Evolutionary conservation across 2,888 invertebrate genomes (phyloP), one percentile per base, ranked within the genome.

Genomic region (Scrobipalpa costella): DNA sequence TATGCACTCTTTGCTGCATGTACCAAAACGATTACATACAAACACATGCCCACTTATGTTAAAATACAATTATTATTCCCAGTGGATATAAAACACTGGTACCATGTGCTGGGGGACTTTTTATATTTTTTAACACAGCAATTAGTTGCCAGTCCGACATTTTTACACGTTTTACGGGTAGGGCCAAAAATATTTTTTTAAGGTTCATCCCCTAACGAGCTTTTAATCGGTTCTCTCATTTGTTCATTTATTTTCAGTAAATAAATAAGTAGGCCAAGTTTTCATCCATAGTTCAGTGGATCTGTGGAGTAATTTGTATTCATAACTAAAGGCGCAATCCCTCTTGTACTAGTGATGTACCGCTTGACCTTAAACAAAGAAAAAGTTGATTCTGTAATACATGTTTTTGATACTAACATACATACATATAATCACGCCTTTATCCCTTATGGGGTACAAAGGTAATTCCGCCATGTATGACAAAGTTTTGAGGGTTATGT

Each of bases 191-290:
- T 27, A 36, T 17, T 17, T 36, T 58, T 58, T 58, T 58, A 19
- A 38, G 38, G 38, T 17, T 38, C 57, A 38, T 58, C 38, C 40
- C 11, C 40, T 58, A 58, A 58, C 40, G 58, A 58, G 38, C 19
- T 58, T 58, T 58, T 58, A 58, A 58, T 40, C 40, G 34, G 6
- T 9, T 13, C 11, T 17, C 58, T 58, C 58, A 19, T 40, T 58
- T 19, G 49, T 49, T 49, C 19, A 49, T 49, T 49, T 49, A 49
- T 49, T 49, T 49, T 19, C 19, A 19, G 17, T 49, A 19, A 19
- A 19, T 49, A 17, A 49, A 49, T 19, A 17, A 49, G 17, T 47
- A 44, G n/a, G 44, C 44, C 21, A 50, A 21, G 50, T 50, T 50
- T 50, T 50, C 11, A 21, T 50, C 17, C 13, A 50, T 21, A 50